Evolutionary conservation across 2,113 vertebrate genomes (phyloP), one percentile per base, ranked within the genome.

Genomic region (Piliocolobus tephrosceles): DNA sequence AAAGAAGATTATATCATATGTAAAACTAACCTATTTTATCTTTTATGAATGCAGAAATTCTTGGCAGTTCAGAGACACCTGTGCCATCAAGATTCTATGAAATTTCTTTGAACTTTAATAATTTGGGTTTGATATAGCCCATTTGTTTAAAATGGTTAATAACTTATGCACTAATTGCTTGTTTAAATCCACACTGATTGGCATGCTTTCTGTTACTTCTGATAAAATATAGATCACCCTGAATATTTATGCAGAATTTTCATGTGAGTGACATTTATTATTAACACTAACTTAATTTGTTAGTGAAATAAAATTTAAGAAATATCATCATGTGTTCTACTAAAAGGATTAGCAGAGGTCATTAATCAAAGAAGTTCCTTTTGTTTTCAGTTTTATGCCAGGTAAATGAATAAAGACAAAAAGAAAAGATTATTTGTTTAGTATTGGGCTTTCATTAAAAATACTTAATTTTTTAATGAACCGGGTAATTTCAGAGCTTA

Each of bases 111-210:
- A 98, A 98, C 93, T 95, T 35, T 55, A 95, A 61, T 98, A 97
- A 98, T 98, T 98, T 98, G 57, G n/a, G 79, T 97, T 98, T 98
- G 97, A 96, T 96, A 91, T 52, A 95, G 79, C 82, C 90, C 90
- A 95, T 98, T 98, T 98, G 61, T 98, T 98, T 97, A 98, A 98
- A 98, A 98, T 98, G 92, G 98, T 98, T 98, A 98, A 98, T 99
- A 99, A 98, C 96, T 91, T 98, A 95, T 93, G 93, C 88, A 94
- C 92, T 98, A 98, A 98, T 98, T 98, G 97, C 96, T 98, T 98
- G 92, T 98, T 98, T 98, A 98, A 99, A 97, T 57, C 83, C 81
- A 97, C 43, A 90, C 78, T 97, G 90, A 43, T 93, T 98, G 97
- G 95, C 92, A 98, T 98, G 91, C 47, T 97, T 98, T 98, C 93